Evolutionary conservation across 2,888 invertebrate species (phyloP).

Genomic region (Meteorus cinctellus): DNA sequence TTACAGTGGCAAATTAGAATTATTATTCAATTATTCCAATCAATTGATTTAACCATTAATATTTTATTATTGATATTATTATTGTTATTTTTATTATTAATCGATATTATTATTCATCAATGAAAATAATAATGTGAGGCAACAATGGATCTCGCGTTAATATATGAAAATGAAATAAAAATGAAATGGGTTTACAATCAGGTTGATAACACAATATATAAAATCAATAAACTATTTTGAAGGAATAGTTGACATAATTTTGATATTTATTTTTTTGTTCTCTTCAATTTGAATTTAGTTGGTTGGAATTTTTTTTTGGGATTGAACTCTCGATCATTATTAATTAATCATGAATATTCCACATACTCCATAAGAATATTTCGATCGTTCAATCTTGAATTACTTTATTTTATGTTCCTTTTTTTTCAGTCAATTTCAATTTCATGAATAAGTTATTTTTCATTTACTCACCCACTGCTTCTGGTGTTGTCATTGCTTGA

Average conservation of each 20-base stretch:
- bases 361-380: no score
- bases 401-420: constrained; percentile 48
- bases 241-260: neutral
- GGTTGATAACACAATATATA: neutral
- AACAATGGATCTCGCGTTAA: neutral
- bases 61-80: constrained; percentile 37
- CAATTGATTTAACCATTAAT: constrained; percentile 17
- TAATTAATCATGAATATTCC: no score
- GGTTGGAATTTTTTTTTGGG: neutral
- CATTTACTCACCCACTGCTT: constrained; percentile 78
- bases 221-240: neutral
- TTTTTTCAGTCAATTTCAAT: constrained; percentile 9
- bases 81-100: constrained; percentile 10
- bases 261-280: neutral
- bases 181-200: neutral
- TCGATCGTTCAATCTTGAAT: no score
- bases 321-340: neutral
- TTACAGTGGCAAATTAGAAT: constrained; percentile 2
- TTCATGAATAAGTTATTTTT: neutral
- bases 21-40: constrained; percentile 39
- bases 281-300: neutral
- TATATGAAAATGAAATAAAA: neutral
- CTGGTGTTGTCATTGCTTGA: constrained; percentile 85
- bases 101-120: constrained; percentile 5
- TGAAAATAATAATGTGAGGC: neutral